phyloP scores from a whole-genome alignment of 2,888 invertebrate species.

The Teleiodes luculella region DNA sequence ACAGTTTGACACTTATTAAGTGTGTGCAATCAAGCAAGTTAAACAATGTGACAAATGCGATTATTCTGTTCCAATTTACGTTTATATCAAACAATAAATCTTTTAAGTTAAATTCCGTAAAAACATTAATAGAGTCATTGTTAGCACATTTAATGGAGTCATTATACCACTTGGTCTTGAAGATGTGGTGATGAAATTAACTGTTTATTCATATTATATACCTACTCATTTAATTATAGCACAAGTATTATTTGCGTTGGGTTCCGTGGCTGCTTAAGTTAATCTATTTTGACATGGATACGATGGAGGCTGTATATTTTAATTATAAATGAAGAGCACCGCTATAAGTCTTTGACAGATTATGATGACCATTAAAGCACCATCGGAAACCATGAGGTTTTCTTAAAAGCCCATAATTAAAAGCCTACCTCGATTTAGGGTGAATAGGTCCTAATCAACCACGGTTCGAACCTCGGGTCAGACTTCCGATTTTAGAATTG shows the following conservation, averaged over 20 bases:
- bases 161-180: conserved; percentile 1
- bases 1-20: not conserved
- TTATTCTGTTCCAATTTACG: not conserved
- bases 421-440: no score
- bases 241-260: not conserved
- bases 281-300: no score
- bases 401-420: no score
- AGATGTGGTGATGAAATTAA: conserved; percentile 5
- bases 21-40: not conserved
- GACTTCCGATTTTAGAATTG: no score
- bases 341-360: no score
- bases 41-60: not conserved
- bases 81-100: not conserved
- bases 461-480: no score
- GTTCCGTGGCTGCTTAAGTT: not conserved
- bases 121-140: conserved; percentile 3
- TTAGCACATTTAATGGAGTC: not conserved
- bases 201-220: not conserved
- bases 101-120: not conserved
- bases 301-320: no score
- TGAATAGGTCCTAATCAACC: no score
- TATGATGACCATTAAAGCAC: no score
- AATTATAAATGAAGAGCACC: no score
- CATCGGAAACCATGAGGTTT: no score
- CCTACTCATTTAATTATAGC: not conserved